phyloP scores from a whole-genome alignment of 1,140 invertebrate species.

The Philopotamus ludificatus region DNA sequence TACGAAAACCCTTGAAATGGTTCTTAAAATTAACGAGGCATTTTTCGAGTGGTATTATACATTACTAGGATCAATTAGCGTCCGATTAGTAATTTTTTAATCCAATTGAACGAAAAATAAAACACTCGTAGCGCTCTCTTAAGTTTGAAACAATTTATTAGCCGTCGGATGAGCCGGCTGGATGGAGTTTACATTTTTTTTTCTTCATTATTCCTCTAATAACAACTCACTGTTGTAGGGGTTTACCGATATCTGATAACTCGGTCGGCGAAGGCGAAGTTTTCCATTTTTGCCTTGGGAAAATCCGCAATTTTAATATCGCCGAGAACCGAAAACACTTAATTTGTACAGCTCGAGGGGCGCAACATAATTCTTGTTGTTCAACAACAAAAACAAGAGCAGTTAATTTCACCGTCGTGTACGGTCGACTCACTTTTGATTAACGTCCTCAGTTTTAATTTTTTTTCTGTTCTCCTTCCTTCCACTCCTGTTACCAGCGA shows the following conservation, averaged over 20 bases:
- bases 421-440: slow-evolving; percentile 34
- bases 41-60: no score
- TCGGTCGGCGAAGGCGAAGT: slow-evolving; percentile 11
- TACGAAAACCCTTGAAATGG: no score
- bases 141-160: no score
- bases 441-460: slow-evolving; percentile 40
- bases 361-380: slow-evolving; percentile 36
- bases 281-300: slow-evolving; percentile 11
- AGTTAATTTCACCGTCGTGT: slow-evolving; percentile 35
- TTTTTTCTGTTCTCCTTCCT: slow-evolving; percentile 11
- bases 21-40: no score
- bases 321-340: slow-evolving; percentile 24
- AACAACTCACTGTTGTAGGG: no score
- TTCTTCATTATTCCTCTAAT: no score
- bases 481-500: background rate
- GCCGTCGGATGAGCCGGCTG: no score
- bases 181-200: no score
- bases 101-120: no score
- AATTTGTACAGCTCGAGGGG: slow-evolving; percentile 29
- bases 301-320: slow-evolving; percentile 24
- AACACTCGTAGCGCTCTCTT: no score
- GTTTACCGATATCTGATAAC: slow-evolving; percentile 25
- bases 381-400: slow-evolving; percentile 36
- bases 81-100: no score
- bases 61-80: no score